phyloP scores from a whole-genome alignment of 92 coral and sea anemone species.

The Phenganax subtilis region DNA sequence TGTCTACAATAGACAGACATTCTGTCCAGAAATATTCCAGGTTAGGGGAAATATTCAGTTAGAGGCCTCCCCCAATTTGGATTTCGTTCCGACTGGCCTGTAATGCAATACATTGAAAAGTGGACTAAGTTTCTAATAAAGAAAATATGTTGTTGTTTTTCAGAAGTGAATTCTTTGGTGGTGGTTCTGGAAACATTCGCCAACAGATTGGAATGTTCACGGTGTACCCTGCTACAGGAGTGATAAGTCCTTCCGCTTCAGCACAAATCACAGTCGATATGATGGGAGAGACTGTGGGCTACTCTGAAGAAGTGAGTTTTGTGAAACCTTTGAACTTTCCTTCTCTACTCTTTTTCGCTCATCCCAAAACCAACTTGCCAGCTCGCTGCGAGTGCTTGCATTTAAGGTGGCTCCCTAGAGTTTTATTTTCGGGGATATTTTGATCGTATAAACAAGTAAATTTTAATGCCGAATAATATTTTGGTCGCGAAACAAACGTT shows the following conservation, averaged over 20 bases:
- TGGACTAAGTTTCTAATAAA: background rate
- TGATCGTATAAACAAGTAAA: too few species aligned
- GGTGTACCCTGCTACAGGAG: slow-evolving; percentile 91
- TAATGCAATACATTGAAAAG: background rate
- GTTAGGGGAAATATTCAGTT: too few species aligned
- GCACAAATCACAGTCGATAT: slow-evolving; percentile 87
- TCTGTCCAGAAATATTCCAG: too few species aligned
- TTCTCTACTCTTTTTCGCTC: background rate
- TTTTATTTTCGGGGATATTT: too few species aligned
- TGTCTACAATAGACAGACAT: too few species aligned
- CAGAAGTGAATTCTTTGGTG: slow-evolving; percentile 31
- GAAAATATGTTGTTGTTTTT: background rate
- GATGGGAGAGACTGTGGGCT: slow-evolving; percentile 82
- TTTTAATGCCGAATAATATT: too few species aligned
- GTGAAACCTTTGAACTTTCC: background rate
- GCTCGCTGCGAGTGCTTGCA: too few species aligned
- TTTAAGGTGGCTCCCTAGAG: too few species aligned
- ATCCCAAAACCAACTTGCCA: background rate
- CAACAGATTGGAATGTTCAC: slow-evolving; percentile 98
- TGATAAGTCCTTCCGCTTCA: slow-evolving; percentile 64
- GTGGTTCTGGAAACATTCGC: slow-evolving; percentile 87
- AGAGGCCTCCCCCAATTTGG: too few species aligned
- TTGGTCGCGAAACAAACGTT: too few species aligned
- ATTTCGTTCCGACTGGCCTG: too few species aligned
- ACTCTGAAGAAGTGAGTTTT: slow-evolving; percentile 75